These are phyloP conservation scores for Phalacrocorax aristotelis DNA, from an alignment of 2,113 vertebrate species.

Conservation along the genomic window DNA sequence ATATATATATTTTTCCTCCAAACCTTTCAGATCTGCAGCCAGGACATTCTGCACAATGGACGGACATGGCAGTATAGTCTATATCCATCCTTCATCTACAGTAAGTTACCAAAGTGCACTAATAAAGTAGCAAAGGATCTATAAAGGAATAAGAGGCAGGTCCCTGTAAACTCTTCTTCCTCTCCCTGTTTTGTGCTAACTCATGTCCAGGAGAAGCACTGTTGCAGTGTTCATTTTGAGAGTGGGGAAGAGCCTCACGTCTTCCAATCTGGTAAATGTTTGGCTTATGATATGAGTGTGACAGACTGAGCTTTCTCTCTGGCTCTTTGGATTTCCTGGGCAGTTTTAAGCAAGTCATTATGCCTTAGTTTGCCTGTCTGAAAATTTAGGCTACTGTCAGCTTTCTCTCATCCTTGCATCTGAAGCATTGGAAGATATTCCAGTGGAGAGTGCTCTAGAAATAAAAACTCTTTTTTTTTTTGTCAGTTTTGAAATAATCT, in stretches of 20 bases:
- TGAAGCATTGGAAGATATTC: not conserved
- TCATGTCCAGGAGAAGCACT: not conserved
- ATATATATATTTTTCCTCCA: not conserved
- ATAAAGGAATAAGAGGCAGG: not conserved
- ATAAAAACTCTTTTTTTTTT: not conserved
- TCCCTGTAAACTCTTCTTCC: not conserved
- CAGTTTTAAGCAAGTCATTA: not conserved
- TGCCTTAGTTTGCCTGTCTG: not conserved
- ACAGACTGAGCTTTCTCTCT: not conserved
- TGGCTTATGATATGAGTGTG: not conserved
- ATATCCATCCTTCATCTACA: constrained; percentile 94
- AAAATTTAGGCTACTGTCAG: not conserved
- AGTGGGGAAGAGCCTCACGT: not conserved
- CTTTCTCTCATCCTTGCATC: not conserved
- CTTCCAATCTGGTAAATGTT: not conserved
- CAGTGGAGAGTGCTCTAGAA: not conserved
- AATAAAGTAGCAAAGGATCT: not conserved
- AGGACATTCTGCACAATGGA: constrained; percentile 97
- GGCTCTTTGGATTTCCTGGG: not conserved
- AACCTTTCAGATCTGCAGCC: constrained; percentile 83
- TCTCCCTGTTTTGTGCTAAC: not conserved
- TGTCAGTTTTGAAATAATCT: not conserved
- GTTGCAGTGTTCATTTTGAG: not conserved
- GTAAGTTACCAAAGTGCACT: constrained; percentile 73
- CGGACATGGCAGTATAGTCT: constrained; percentile 90